Conservation (phyloP, 2,797 vertebrate genomes). For the Megalops cyprinoides region DNA sequence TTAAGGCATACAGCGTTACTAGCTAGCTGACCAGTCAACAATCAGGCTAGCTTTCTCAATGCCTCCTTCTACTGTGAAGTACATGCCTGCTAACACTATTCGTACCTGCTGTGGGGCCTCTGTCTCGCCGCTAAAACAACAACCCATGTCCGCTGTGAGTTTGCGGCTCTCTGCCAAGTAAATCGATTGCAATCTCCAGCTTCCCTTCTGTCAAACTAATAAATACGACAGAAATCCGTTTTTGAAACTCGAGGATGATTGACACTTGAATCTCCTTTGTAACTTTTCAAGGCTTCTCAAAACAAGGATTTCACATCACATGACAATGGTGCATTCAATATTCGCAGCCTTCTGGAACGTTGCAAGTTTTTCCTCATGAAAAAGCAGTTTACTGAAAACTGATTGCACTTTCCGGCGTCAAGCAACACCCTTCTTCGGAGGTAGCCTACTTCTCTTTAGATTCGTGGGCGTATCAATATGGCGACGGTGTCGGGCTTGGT, state of each 20-base stretch:
- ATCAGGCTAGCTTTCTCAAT: not conserved
- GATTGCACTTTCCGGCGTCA: too few relatives aligned
- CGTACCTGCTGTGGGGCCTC: slow-evolving; percentile 86
- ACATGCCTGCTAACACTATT: too few relatives aligned
- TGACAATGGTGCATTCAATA: slow-evolving; percentile 64
- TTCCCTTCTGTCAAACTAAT: slow-evolving; percentile 36
- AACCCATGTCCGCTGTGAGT: slow-evolving; percentile 80
- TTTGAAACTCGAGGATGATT: slow-evolving; percentile 34
- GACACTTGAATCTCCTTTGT: slow-evolving; percentile 2
- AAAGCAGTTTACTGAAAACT: too few relatives aligned
- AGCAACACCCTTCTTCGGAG: too few relatives aligned
- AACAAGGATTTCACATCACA: slow-evolving; percentile 63
- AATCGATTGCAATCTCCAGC: slow-evolving; percentile 51
- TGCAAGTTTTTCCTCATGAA: too few relatives aligned
- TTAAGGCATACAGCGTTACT: too few relatives aligned
- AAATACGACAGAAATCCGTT: slow-evolving; percentile 49
- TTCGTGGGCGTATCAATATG: too few relatives aligned
- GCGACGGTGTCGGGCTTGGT: too few relatives aligned
- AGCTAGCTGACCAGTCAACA: not conserved
- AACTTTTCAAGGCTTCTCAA: slow-evolving; percentile 46
- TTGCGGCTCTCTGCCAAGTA: slow-evolving; percentile 38
- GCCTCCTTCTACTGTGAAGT: not conserved
- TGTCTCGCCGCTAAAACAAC: slow-evolving; percentile 93
- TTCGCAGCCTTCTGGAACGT: too few relatives aligned
- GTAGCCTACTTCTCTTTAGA: too few relatives aligned